These are phyloP conservation scores for Hetaerina titia DNA, from an alignment of 2,888 invertebrate species.

Conservation along the genomic window DNA sequence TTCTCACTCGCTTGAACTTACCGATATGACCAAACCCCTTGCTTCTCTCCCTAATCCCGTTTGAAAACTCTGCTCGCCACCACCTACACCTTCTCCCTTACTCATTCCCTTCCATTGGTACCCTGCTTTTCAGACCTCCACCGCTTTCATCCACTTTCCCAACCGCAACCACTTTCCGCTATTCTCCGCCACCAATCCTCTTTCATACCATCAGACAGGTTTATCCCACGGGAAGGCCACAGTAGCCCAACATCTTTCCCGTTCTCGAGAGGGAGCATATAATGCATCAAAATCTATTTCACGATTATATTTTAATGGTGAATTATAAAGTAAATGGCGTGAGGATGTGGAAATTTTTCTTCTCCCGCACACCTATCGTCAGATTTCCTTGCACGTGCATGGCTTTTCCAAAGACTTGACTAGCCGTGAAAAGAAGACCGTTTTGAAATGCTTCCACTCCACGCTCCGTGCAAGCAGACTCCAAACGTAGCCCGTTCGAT, in stretches of 20 bases:
- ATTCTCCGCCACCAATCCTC: neutral
- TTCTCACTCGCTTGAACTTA: neutral
- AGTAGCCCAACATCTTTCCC: neutral
- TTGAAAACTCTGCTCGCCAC: neutral
- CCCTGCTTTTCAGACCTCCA: neutral
- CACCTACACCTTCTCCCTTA: neutral
- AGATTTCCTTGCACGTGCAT: too few relatives aligned
- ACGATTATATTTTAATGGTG: too few relatives aligned
- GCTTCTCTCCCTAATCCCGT: neutral
- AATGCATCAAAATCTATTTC: too few relatives aligned
- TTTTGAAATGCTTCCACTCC: too few relatives aligned
- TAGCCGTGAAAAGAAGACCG: too few relatives aligned
- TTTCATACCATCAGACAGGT: conserved; percentile 8
- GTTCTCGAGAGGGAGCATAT: neutral
- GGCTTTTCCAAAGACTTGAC: too few relatives aligned
- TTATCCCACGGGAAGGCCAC: neutral
- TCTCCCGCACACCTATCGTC: too few relatives aligned
- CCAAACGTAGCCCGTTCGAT: too few relatives aligned
- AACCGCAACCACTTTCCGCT: neutral
- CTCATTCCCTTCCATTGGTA: neutral
- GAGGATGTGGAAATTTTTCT: too few relatives aligned
- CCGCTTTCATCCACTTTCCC: neutral
- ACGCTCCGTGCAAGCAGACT: too few relatives aligned
- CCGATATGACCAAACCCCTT: neutral
- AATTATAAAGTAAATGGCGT: too few relatives aligned